These are phyloP conservation scores for Philopedon plagiatum DNA, from an alignment of 2,888 invertebrate species.

Conservation along the genomic window DNA sequence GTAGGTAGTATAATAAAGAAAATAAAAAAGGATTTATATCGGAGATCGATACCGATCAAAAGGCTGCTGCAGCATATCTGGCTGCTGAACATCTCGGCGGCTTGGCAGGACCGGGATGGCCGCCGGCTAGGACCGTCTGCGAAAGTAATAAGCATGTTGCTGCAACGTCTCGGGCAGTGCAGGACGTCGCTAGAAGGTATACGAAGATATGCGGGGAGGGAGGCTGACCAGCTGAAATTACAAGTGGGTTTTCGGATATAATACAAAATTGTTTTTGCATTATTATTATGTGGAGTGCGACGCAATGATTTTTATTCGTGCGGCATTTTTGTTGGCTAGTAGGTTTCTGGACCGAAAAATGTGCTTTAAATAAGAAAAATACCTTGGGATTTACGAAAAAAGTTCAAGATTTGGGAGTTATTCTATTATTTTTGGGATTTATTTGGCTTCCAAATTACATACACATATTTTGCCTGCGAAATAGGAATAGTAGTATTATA, in stretches of 20 bases:
- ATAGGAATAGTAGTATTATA: no score
- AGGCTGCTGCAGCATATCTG: conserved; percentile 33
- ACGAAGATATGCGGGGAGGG: neutral
- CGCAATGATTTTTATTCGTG: neutral
- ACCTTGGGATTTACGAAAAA: no score
- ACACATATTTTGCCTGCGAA: no score
- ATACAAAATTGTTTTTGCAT: conserved; percentile 48
- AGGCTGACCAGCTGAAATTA: conserved; percentile 16
- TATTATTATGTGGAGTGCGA: conserved; percentile 33
- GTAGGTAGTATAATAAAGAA: conserved; percentile 38
- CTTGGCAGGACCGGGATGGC: conserved; percentile 55
- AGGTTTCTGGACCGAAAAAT: no score
- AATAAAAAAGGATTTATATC: conserved; percentile 48
- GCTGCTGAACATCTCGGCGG: conserved; percentile 49
- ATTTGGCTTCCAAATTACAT: no score
- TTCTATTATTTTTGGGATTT: no score
- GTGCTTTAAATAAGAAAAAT: no score
- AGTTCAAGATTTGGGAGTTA: no score
- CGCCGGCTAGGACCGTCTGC: conserved; percentile 61
- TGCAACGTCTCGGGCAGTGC: conserved; percentile 42
- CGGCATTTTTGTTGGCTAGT: no score
- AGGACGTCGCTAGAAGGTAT: conserved; percentile 34
- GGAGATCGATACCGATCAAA: conserved; percentile 52
- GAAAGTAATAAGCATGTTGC: conserved; percentile 58
- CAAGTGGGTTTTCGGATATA: conserved; percentile 31